These are phyloP conservation scores for Lordiphosa fenestrarum DNA, from an alignment of 2,888 invertebrate genomes.

Conservation along the genomic window DNA sequence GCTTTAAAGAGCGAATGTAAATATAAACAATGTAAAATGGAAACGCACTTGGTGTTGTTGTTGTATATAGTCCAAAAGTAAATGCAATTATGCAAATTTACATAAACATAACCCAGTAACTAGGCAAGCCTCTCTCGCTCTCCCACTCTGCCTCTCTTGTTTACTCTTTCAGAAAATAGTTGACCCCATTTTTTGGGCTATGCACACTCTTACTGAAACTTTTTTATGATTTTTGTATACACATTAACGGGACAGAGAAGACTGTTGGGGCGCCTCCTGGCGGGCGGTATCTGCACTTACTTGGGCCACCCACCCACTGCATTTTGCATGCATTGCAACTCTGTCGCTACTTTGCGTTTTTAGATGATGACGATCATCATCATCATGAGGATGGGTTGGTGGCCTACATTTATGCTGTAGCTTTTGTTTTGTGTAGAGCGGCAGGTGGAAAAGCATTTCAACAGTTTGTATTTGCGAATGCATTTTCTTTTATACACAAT, in stretches of 20 bases:
- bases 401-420: conserved; percentile 56
- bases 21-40: conserved; percentile 3
- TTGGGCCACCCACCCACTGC: background rate
- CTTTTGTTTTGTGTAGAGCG: conserved; percentile 51
- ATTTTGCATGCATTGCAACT: conserved; percentile 72
- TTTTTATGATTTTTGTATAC: conserved; percentile 19
- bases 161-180: conserved; percentile 53
- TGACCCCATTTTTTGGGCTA: conserved; percentile 72
- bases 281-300: conserved; percentile 52
- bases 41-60: conserved; percentile 29
- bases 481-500: conserved; percentile 48
- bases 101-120: conserved; percentile 75
- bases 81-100: conserved; percentile 71
- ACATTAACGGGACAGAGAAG: conserved; percentile 38
- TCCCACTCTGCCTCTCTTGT: conserved; percentile 3
- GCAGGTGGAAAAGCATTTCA: conserved; percentile 56
- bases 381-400: conserved; percentile 34
- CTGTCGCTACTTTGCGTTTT: conserved; percentile 55
- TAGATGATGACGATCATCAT: conserved; percentile 13
- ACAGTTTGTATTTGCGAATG: conserved; percentile 39
- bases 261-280: conserved; percentile 56
- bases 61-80: conserved; percentile 14
- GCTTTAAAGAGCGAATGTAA: conserved; percentile 28
- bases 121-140: conserved; percentile 9
- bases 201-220: conserved; percentile 65